Percentiles rank a stretch among this genome's conserved stretches.
Evolutionary conservation across 2,113 vertebrate species (phyloP).

Genomic region (Tympanuchus pallidicinctus): DNA sequence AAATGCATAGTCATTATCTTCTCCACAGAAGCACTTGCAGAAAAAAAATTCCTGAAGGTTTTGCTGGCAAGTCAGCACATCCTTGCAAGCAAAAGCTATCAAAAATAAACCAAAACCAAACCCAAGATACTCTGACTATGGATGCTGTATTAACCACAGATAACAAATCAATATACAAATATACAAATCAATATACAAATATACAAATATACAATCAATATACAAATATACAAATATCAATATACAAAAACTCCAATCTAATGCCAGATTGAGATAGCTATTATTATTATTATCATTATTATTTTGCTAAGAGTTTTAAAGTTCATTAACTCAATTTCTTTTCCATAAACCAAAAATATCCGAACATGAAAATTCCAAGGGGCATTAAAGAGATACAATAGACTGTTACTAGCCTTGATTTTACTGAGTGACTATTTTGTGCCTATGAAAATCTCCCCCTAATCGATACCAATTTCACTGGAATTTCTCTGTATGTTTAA

Average conservation of each 20-base stretch:
- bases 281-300: neutral
- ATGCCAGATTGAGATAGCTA: neutral
- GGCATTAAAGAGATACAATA: neutral
- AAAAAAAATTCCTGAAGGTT: neutral
- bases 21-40: slow-evolving; percentile 1
- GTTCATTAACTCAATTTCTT: neutral
- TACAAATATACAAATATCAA: neutral
- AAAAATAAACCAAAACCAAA: slow-evolving; percentile 18
- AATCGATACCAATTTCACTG: neutral
- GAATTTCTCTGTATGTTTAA: neutral
- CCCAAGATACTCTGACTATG: neutral
- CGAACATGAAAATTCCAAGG: neutral
- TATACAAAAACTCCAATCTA: neutral
- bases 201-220: neutral
- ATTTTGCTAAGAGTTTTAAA: slow-evolving; percentile 19
- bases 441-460: neutral
- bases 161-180: neutral
- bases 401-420: neutral
- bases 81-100: neutral
- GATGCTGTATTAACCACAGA: neutral
- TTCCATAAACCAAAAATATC: neutral
- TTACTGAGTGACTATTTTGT: neutral
- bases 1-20: neutral
- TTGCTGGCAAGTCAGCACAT: neutral
- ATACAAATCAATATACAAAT: neutral